Conservation (phyloP, 2,888 invertebrate species). For the Perizoma flavofasciatum region DNA sequence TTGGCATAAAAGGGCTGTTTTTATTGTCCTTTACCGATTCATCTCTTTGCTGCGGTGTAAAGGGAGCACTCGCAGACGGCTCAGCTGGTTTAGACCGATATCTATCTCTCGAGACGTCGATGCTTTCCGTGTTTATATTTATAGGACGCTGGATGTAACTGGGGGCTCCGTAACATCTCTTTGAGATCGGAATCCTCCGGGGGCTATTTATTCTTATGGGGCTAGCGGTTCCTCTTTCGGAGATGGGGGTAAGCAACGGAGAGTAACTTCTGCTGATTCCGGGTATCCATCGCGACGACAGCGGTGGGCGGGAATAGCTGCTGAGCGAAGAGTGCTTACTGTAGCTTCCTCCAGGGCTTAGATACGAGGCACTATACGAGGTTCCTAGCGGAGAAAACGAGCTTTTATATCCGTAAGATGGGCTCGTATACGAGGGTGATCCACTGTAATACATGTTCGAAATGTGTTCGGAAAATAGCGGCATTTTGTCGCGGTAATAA, state of each 20-base stretch:
- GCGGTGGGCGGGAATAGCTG: constrained; percentile 81
- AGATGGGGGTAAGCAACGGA: constrained; percentile 90
- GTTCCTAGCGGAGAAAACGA: constrained; percentile 66
- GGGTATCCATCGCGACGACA: constrained; percentile 68
- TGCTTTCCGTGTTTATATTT: constrained; percentile 92
- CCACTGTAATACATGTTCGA: constrained; percentile 84
- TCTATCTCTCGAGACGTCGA: constrained; percentile 90
- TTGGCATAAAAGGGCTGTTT: constrained; percentile 72
- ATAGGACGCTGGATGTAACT: constrained; percentile 85
- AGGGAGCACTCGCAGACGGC: constrained; percentile 40
- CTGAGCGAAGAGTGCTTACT: constrained; percentile 78
- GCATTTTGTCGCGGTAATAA: constrained; percentile 75
- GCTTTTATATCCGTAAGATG: constrained; percentile 72
- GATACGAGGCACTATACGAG: constrained; percentile 78
- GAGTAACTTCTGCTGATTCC: constrained; percentile 84
- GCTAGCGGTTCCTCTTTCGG: constrained; percentile 69
- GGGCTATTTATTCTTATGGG: constrained; percentile 74
- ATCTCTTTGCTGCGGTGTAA: constrained; percentile 50
- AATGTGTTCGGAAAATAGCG: constrained; percentile 87
- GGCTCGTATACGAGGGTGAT: constrained; percentile 76
- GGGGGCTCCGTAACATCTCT: constrained; percentile 74
- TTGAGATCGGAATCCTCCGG: constrained; percentile 75
- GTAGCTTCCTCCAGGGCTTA: constrained; percentile 76
- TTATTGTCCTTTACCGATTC: constrained; percentile 58
- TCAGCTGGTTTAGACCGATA: constrained; percentile 71